Base-by-base conservation (phyloP, 2,797 vertebrate species). In the Phalanger gymnotis region DNA sequence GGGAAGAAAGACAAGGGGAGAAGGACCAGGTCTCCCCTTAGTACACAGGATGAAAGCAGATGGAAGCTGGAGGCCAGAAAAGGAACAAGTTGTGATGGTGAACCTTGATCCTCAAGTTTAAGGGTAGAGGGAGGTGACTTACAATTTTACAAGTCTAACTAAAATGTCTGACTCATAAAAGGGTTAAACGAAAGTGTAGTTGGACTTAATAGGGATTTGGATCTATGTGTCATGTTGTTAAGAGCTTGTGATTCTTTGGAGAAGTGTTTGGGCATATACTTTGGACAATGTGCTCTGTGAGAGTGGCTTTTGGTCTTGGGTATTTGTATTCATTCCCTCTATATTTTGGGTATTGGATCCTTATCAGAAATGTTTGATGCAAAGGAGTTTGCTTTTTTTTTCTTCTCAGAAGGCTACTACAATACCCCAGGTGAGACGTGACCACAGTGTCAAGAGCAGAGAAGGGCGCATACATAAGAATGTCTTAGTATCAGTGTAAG, bases 1-100 rank as follows among this genome's bases (percentile, higher is more conserved):
- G 34, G 5, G 34, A 61, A 31, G 57, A 30, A 22, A 66, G 5
- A 5, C 1, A 40, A 73, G 16, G 16, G 16, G 5, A 73, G 16
- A 73, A 73, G 14, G 34, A 34, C 58, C 4, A 11, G 57, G 34
- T 25, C 14, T 73, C 61, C 34, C 61, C 16, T 47, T 73, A 54
- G 34, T 95, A 92, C 73, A 54, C 9, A 93, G 52, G 81, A 92
- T 93, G 58, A 95, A 96, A 93, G 57, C 19, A 54, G 47, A 52
- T 51, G 34, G 34, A 73, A 73, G 34, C 34, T 73, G 61, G 34
- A 73, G 61, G 31, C 2, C 61, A 66, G 61, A n/a, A 66, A 66
- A 16, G 34, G 34, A 73, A 73, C 1, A 73, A 73, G 34, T 16
- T 0, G 47, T 90, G 12, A 10, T 27, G 87, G 47, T 90, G 47